Evolutionary conservation across 2,797 vertebrate species (phyloP).

Genomic region (Delichon dasypus): DNA sequence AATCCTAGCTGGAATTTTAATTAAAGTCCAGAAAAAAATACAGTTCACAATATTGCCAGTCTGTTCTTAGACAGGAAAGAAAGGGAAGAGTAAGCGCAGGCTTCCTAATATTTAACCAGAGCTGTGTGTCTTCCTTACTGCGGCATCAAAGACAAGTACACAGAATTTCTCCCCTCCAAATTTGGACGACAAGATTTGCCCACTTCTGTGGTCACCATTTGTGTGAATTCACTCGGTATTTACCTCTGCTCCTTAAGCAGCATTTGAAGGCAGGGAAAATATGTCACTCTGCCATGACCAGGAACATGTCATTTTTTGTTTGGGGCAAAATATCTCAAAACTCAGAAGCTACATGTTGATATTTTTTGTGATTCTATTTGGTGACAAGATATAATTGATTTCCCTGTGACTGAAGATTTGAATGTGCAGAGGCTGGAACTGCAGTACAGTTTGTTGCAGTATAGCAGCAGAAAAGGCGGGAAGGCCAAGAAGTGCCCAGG

Average conservation of each 20-base stretch:
- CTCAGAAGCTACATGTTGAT: background rate
- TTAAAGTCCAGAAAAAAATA: background rate
- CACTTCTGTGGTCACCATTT: background rate
- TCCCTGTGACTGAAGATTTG: background rate
- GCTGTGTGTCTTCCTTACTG: background rate
- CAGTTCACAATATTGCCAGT: background rate
- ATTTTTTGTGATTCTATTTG: background rate
- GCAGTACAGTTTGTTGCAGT: accelerated
- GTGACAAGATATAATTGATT: background rate
- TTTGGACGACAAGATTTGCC: background rate
- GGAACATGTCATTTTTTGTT: background rate
- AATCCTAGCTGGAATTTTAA: background rate
- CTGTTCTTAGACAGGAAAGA: background rate
- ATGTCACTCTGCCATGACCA: background rate
- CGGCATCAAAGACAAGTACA: background rate
- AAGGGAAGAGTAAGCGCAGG: background rate
- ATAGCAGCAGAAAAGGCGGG: background rate
- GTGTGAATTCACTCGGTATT: background rate
- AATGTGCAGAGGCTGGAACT: background rate
- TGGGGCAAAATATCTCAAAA: background rate
- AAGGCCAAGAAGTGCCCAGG: background rate
- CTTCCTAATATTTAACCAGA: background rate
- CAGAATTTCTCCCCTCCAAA: background rate
- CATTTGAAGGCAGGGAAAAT: background rate
- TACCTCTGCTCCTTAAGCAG: background rate